Conservation (phyloP, 2,113 vertebrate species). For the Danionella cerebrum region DNA sequence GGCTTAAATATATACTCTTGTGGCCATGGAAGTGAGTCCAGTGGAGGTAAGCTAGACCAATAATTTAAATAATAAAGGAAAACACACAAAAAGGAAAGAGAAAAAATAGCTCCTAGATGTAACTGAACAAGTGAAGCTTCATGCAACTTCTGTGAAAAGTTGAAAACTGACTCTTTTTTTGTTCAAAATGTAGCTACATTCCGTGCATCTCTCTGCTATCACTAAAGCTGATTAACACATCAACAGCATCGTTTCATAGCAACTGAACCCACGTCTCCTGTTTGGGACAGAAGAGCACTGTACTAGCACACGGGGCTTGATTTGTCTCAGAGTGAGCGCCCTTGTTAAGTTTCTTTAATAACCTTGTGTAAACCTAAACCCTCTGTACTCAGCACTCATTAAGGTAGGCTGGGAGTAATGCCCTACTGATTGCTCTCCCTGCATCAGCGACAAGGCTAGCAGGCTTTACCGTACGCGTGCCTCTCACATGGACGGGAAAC, state of each 20-base stretch:
- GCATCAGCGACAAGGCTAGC: slow-evolving; percentile 17
- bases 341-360: slow-evolving; percentile 53
- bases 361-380: slow-evolving; percentile 42
- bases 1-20: too few relatives aligned
- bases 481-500: slow-evolving; percentile 21
- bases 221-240: neutral
- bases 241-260: neutral
- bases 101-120: too few relatives aligned
- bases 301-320: slow-evolving; percentile 16
- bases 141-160: too few relatives aligned
- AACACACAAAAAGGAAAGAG: too few relatives aligned
- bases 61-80: too few relatives aligned
- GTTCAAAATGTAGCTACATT: neutral
- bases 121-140: too few relatives aligned
- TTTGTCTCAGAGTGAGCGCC: slow-evolving; percentile 30
- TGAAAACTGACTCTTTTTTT: too few relatives aligned
- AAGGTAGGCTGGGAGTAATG: slow-evolving; percentile 42
- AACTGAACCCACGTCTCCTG: neutral
- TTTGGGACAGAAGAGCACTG: neutral
- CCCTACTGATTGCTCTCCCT: slow-evolving; percentile 31
- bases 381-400: slow-evolving; percentile 34
- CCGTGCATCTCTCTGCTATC: neutral
- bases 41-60: too few relatives aligned
- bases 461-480: neutral
- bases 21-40: too few relatives aligned